Evolutionary conservation across 2,797 vertebrate species (phyloP), one percentile per base, ranked within the genome.

Genomic region (Darevskia nairensis): DNA sequence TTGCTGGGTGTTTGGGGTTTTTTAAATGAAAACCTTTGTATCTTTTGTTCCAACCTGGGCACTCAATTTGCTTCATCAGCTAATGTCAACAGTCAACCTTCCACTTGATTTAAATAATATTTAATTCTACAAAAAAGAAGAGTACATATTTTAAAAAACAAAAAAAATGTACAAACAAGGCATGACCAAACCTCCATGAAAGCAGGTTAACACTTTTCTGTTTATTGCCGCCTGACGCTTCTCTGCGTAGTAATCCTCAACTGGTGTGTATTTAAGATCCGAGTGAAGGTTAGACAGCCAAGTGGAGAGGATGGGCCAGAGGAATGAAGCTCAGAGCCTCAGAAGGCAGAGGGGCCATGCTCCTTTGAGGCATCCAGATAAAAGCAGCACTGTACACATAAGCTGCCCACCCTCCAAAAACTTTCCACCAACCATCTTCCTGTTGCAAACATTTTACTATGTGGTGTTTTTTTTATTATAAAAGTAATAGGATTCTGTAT

Each of bases 191-290:
- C 95, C 95, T 96, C 94, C 94, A 89, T 95, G 81, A 95, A 93
- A 96, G 93, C 92, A 96, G 95, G 92, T 96, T 96, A 97, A 96
- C 96, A 96, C 93, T 96, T 95, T 96, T 96, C 94, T 96, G 95
- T 97, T 96, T 96, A 97, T 96, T 96, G 94, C 95, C 96, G 97
- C 89, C 94, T 94, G 93, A 95, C 95, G 95, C 96, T 94, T 97
- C 94, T 96, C 95, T 96, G 96, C 89, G 93, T 93, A 96, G 94
- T 94, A 19, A 94, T 97, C 96, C 95, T n/a, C 94, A 95, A 95
- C 90, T 94, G 95, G 77, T 78, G 91, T 91, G 90, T 94, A 91
- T 95, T 96, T 96, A 96, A 96, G 91, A 94, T 97, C 95, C 96
- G 80, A 95, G 92, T 96, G 95, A 96, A 95, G 94, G 90, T 90